phyloP scores from a whole-genome alignment of 2,888 invertebrate genomes.

The Zeuzera pyrina region DNA sequence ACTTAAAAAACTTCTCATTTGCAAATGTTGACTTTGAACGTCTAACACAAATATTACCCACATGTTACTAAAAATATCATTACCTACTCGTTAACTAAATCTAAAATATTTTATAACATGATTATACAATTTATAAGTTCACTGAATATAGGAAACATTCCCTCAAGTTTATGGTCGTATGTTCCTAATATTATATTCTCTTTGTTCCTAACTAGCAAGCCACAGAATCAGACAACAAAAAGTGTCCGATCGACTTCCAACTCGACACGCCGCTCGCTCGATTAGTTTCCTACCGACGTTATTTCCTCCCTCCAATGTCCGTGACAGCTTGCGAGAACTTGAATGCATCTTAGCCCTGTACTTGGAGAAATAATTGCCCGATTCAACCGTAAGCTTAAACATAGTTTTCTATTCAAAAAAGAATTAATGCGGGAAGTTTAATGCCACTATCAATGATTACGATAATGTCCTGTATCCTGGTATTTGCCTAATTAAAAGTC shows the following conservation, averaged over 20 bases:
- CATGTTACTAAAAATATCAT: too few species aligned
- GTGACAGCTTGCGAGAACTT: constrained; percentile 25
- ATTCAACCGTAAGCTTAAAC: constrained; percentile 19
- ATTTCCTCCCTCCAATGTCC: constrained; percentile 22
- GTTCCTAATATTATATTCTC: too few species aligned
- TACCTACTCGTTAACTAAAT: too few species aligned
- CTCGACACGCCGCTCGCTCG: constrained; percentile 30
- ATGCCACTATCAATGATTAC: constrained; percentile 2
- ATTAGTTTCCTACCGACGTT: constrained; percentile 30
- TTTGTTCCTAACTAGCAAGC: constrained; percentile 34
- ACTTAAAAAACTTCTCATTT: too few species aligned
- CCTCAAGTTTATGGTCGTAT: constrained; percentile 24
- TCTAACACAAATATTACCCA: too few species aligned
- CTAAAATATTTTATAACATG: too few species aligned
- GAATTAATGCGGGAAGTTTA: too few species aligned
- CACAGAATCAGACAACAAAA: constrained; percentile 44
- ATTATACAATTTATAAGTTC: too few species aligned
- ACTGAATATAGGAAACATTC: constrained; percentile 33
- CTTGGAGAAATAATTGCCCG: constrained; percentile 37
- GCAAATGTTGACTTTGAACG: too few species aligned
- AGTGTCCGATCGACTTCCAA: constrained; percentile 39
- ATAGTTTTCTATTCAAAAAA: constrained; percentile 26
- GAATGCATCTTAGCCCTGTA: constrained; percentile 26
- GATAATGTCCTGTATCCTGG: constrained; percentile 11
- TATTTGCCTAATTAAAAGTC: constrained; percentile 32